Evolutionary conservation across 2,797 vertebrate genomes (phyloP).

Genomic region (Rhinoraja longicauda): DNA sequence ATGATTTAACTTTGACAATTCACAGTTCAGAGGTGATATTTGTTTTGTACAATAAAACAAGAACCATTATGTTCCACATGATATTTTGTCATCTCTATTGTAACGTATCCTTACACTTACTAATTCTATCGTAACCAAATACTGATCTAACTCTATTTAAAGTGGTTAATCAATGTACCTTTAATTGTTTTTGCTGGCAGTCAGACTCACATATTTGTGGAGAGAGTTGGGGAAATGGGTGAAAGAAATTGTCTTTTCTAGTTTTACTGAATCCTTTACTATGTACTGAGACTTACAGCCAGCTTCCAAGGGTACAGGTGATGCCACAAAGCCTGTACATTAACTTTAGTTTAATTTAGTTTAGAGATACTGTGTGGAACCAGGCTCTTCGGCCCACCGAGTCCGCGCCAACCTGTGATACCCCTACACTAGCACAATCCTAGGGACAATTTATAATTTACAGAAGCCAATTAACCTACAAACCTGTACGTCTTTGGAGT

Average conservation of each 20-base stretch:
- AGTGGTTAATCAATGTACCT: not conserved
- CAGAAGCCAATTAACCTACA: too few species aligned
- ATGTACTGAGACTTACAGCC: not conserved
- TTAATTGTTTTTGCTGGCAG: slow-evolving; percentile 25
- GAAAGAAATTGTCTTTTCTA: not conserved
- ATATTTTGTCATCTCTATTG: not conserved
- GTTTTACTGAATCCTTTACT: not conserved
- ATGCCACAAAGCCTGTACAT: not conserved
- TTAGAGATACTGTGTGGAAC: too few species aligned
- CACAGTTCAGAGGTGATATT: slow-evolving; percentile 9
- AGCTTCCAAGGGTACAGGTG: not conserved
- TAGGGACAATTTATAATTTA: too few species aligned
- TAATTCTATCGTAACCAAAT: slow-evolving; percentile 5
- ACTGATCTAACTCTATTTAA: slow-evolving; percentile 23
- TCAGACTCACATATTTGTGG: not conserved
- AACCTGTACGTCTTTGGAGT: too few species aligned
- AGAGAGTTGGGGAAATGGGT: too few species aligned
- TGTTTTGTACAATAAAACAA: not conserved
- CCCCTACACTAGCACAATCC: too few species aligned
- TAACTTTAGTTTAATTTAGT: too few species aligned
- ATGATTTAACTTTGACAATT: slow-evolving; percentile 10
- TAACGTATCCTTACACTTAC: not conserved
- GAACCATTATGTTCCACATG: not conserved
- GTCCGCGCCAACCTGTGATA: too few species aligned
- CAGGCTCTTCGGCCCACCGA: too few species aligned